Conservation (phyloP, 2,888 invertebrate species). For the Leptothorax acervorum region DNA sequence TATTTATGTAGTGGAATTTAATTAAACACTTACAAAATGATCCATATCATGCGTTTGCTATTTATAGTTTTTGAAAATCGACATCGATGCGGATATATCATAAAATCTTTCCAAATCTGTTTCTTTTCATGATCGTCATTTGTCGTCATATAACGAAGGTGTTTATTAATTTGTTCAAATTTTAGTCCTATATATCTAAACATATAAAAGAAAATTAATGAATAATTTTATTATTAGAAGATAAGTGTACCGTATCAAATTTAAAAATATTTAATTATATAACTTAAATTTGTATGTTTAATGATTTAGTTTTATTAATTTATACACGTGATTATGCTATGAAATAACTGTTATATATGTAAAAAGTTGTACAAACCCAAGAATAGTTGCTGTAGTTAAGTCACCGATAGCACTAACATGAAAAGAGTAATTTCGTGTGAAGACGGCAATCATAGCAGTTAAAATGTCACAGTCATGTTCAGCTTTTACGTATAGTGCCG, state of each 20-base stretch:
- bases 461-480: background rate
- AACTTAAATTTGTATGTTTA: background rate
- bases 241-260: background rate
- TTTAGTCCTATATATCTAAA: conserved; percentile 8
- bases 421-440: background rate
- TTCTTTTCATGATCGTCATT: background rate
- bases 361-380: background rate
- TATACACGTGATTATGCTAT: background rate
- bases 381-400: background rate
- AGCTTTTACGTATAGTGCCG: no score
- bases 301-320: background rate
- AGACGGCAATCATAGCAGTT: background rate
- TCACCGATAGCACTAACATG: background rate
- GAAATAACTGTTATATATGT: background rate
- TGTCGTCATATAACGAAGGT: background rate
- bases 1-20: no score
- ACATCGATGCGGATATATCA: background rate
- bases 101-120: background rate
- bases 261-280: background rate
- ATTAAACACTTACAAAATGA: background rate
- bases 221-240: background rate
- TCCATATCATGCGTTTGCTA: background rate
- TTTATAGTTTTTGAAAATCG: background rate
- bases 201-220: background rate
- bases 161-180: conserved; percentile 11